Conservation (phyloP, 2,797 vertebrate genomes). For the Cossypha heuglini region DNA sequence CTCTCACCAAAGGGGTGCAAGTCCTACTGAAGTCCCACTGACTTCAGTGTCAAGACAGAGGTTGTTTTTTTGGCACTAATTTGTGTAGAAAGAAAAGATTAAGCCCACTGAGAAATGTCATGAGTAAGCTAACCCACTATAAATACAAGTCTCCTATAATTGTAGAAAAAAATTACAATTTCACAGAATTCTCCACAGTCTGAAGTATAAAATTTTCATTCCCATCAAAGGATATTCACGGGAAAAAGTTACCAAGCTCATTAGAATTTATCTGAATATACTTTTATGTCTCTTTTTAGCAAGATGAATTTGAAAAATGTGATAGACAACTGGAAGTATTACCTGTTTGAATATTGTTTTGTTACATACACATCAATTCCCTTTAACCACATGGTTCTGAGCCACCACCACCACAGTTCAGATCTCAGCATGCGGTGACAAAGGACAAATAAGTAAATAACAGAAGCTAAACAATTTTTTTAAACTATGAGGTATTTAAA, state of each 20-base stretch:
- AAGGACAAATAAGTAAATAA: background rate
- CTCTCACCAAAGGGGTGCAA: background rate
- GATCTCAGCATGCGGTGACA: background rate
- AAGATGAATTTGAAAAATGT: accelerated
- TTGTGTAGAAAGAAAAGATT: background rate
- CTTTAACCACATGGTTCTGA: background rate
- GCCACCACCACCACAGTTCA: background rate
- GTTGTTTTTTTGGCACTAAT: background rate
- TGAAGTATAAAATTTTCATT: background rate
- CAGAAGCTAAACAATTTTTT: background rate
- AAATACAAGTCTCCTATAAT: background rate
- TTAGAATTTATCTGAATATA: background rate
- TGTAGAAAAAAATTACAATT: background rate
- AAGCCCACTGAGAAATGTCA: background rate
- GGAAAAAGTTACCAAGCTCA: background rate
- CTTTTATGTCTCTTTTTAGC: background rate
- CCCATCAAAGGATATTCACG: background rate
- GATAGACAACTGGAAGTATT: background rate
- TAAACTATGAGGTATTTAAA: background rate
- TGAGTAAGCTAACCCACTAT: background rate
- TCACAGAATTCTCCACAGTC: background rate
- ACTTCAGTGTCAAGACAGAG: background rate
- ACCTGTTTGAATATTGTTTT: background rate
- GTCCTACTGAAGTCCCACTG: background rate
- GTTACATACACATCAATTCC: background rate